phyloP scores from a whole-genome alignment of 2,888 invertebrate genomes.

The Epicampocera succincta region DNA sequence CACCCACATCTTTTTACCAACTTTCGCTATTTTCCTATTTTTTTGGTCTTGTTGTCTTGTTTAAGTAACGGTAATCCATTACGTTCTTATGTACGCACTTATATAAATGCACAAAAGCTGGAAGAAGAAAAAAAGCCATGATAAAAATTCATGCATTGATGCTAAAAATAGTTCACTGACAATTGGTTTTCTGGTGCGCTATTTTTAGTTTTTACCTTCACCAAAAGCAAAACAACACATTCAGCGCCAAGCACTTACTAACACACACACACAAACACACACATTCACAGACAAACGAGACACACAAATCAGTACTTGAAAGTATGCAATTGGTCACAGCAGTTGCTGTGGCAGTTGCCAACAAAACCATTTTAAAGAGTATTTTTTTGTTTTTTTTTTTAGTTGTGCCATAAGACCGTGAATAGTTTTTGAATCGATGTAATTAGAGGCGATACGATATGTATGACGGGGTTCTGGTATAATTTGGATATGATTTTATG shows the following conservation, averaged over 20 bases:
- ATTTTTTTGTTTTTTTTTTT: no score
- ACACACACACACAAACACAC: slow-evolving; percentile 1
- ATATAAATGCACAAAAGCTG: slow-evolving; percentile 4
- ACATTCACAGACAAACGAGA: neutral
- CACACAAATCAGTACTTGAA: neutral
- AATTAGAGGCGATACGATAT: no score
- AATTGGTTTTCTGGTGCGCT: slow-evolving; percentile 59
- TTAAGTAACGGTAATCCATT: slow-evolving; percentile 6
- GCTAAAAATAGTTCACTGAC: slow-evolving; percentile 66
- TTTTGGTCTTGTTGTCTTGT: neutral
- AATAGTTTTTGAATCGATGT: no score
- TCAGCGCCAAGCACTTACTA: slow-evolving; percentile 16
- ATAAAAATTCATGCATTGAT: slow-evolving; percentile 43
- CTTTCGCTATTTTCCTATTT: neutral
- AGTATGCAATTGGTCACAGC: neutral
- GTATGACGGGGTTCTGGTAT: no score
- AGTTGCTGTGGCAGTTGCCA: no score
- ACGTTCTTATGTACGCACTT: neutral
- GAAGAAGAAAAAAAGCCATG: neutral
- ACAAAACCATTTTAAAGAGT: no score
- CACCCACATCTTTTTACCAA: neutral
- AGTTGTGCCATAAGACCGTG: no score
- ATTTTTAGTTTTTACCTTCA: slow-evolving; percentile 67
- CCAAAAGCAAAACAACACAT: slow-evolving; percentile 37
- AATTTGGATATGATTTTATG: no score